Evolutionary conservation across 2,113 vertebrate species (phyloP), one percentile per base, ranked within the genome.

Genomic region (Mormyrus iriodes): DNA sequence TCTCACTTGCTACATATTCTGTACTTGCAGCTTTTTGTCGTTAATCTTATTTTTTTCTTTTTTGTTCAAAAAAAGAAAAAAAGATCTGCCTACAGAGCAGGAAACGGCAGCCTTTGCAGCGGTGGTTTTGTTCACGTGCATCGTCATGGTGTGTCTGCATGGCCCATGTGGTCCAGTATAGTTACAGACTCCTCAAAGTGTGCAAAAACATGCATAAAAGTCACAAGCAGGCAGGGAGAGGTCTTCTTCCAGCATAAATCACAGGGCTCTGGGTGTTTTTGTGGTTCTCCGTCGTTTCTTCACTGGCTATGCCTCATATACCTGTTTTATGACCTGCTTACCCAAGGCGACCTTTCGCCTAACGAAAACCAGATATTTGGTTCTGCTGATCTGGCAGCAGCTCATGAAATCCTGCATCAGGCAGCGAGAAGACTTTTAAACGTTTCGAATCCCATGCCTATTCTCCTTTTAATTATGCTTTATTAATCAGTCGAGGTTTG

Each of bases 331-430:
- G 27, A 9, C 69, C 73, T 15, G 88, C 27, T 88, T 88, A 88
- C 88, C 69, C 35, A 44, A 79, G 39, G 48, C 52, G 88, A 83
- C 73, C 88, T 88, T 79, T 39, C 9, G 49, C 73, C 15, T 88
- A n/a, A 88, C 88, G 79, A 88, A 83, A 79, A 51, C 9, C 88
- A 76, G 69, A 24, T 55, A 27, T 83, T 88, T 42, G 17, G 35
- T 48, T 44, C 48, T 15, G 69, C 31, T 73, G 44, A 76, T 88
- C 87, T 49, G 48, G 69, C 35, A 42, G 21, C 31, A 52, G 13
- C 46, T 53, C 88, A 1, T 52, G 44, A 88, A 53, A 8, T n/a
- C n/a, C 65, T 79, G 27, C 88, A 42, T 8, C 31, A 49, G 88
- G 52, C 73, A 42, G 7, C 10, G 51, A 42, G 24, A 53, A 53